Percentiles rank a stretch among this genome's conserved stretches.
Conservation (phyloP, 2,113 vertebrate species). For the Phyllostomus hastatus region DNA sequence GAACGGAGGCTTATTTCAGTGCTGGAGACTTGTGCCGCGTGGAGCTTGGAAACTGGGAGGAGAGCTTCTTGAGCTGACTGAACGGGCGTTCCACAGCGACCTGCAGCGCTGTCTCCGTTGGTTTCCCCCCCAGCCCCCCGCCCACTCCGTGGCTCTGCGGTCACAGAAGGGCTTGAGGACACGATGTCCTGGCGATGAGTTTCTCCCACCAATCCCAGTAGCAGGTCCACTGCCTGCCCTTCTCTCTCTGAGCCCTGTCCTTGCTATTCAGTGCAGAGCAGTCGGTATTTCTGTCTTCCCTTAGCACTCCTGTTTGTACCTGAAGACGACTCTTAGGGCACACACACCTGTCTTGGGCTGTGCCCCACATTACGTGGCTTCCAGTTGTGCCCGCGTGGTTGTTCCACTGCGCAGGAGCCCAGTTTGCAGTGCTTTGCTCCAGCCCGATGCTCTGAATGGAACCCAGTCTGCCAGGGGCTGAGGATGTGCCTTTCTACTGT, state of each 20-base stretch:
- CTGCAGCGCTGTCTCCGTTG: neutral
- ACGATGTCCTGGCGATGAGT: neutral
- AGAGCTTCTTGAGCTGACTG: neutral
- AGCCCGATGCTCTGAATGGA: neutral
- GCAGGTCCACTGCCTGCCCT: neutral
- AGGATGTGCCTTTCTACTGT: neutral
- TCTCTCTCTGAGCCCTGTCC: neutral
- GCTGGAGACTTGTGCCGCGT: neutral
- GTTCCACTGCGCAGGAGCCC: neutral
- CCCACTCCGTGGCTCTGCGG: neutral
- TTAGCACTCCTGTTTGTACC: neutral
- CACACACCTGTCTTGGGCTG: neutral
- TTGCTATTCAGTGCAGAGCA: neutral
- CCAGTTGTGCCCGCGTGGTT: neutral
- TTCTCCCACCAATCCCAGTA: accelerated
- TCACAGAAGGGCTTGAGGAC: neutral
- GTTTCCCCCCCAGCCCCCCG: too few relatives aligned
- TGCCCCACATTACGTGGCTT: neutral
- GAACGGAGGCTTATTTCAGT: neutral
- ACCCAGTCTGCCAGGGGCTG: neutral
- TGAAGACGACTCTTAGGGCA: neutral
- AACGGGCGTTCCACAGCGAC: accelerated
- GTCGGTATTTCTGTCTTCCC: neutral
- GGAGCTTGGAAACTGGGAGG: neutral
- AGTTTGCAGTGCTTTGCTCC: accelerated